Evolutionary conservation across 1,140 invertebrate genomes (phyloP).

Genomic region (Notospermus geniculatus): DNA sequence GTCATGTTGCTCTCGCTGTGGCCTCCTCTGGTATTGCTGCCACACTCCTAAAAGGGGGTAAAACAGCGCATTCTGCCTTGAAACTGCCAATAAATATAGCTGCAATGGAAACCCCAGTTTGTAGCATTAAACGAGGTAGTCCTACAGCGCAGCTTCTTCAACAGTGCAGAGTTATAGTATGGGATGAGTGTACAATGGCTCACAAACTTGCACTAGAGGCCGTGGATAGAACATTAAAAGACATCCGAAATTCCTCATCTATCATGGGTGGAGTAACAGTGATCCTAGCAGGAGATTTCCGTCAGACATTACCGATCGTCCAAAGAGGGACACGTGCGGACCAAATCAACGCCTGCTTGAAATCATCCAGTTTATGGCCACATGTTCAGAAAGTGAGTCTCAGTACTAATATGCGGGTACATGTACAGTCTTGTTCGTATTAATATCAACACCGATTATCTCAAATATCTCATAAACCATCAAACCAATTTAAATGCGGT

Average conservation of each 20-base stretch:
- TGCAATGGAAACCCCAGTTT: neutral
- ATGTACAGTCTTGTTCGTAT: too few species aligned
- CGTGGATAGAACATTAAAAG: slow-evolving; percentile 11
- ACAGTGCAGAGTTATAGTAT: slow-evolving; percentile 2
- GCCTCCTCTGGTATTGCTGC: slow-evolving; percentile 21
- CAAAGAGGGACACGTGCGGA: slow-evolving; percentile 13
- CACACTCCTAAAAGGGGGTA: neutral
- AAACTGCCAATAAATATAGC: neutral
- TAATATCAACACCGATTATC: too few species aligned
- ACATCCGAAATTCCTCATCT: neutral
- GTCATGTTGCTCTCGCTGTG: slow-evolving; percentile 35
- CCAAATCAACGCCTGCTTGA: slow-evolving; percentile 12
- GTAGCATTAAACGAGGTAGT: neutral
- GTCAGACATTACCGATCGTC: slow-evolving; percentile 21
- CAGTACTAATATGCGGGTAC: too few species aligned
- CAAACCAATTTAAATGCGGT: too few species aligned
- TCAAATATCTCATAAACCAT: too few species aligned
- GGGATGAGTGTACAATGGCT: slow-evolving; percentile 11
- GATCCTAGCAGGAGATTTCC: slow-evolving; percentile 19
- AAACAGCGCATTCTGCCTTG: slow-evolving; percentile 25
- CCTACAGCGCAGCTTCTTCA: neutral
- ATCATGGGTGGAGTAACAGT: slow-evolving; percentile 17
- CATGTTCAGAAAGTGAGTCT: slow-evolving; percentile 7
- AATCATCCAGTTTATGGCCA: slow-evolving; percentile 9
- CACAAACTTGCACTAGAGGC: slow-evolving; percentile 25